Percentiles rank a stretch among this genome's conserved stretches.
phyloP scores from a whole-genome alignment of 1,140 invertebrate genomes.

The Orius laevigatus region DNA sequence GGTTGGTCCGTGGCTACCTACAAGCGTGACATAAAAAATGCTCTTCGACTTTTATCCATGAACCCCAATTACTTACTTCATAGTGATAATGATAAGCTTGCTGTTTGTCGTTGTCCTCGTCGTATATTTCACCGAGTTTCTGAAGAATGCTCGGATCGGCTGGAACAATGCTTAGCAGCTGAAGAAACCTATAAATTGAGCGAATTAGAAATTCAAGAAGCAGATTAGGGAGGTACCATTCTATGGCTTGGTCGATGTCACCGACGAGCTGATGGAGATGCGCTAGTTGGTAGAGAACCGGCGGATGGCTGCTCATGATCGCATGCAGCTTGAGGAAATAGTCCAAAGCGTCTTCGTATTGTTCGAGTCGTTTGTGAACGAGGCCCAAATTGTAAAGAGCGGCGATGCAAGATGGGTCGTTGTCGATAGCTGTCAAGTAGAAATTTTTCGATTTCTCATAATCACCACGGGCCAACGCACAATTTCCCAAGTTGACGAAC shows the following conservation, averaged over 20 bases:
- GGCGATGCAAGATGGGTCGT: slow-evolving; percentile 71
- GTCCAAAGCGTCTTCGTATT: slow-evolving; percentile 57
- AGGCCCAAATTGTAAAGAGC: slow-evolving; percentile 82
- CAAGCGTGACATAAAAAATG: too few species aligned
- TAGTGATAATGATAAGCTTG: slow-evolving; percentile 83
- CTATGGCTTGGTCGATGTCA: slow-evolving; percentile 59
- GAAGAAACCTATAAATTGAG: slow-evolving; percentile 56
- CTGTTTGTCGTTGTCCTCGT: slow-evolving; percentile 71
- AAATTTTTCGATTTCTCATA: slow-evolving; percentile 57
- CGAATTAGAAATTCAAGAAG: too few species aligned
- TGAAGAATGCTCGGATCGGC: slow-evolving; percentile 68
- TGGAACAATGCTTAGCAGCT: slow-evolving; percentile 65
- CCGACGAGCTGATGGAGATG: slow-evolving; percentile 58
- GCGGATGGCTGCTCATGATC: slow-evolving; percentile 59
- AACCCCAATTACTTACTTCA: slow-evolving; percentile 43
- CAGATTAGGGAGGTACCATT: slow-evolving; percentile 45
- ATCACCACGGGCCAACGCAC: slow-evolving; percentile 54
- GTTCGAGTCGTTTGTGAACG: slow-evolving; percentile 48
- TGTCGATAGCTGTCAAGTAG: slow-evolving; percentile 61
- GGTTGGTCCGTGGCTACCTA: too few species aligned
- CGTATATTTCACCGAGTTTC: slow-evolving; percentile 71
- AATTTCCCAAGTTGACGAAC: slow-evolving; percentile 79
- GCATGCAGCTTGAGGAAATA: slow-evolving; percentile 70
- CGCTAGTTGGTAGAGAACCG: slow-evolving; percentile 76
- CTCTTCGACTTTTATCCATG: neutral